Base-by-base conservation (phyloP, 2,888 invertebrate genomes). In the Drosophila barbarae region DNA sequence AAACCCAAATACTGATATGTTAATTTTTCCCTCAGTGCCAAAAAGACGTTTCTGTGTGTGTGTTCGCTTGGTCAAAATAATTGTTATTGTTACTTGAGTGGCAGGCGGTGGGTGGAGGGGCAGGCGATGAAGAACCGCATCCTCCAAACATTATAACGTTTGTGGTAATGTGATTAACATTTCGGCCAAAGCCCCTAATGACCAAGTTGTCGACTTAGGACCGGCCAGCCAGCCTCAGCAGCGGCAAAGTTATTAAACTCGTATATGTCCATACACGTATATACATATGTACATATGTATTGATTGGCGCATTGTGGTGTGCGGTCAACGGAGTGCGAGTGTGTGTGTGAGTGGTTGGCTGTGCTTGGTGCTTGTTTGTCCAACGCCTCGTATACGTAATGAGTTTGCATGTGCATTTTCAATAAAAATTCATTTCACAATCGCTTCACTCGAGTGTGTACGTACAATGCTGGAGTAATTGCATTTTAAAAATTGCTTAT, bases 401-500 rank as follows among this genome's bases (percentile, higher is more conserved):
- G 52, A 74, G 72, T 70, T 74, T 76, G 72, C 69, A 69, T 82
- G 79, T 55, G 73, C 70, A 72, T 68, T 74, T 79, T 68, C 74
- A 80, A 69, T 81, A 83, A 80, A 83, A 77, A 76, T 77, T 77
- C 73, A 84, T 84, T 68, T 70, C 70, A 70, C 64, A 56, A 70
- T 56, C 57, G 54, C 47, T 69, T 61, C 64, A 56, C 23, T 57
- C 50, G 42, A 67, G 60, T 69, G 60, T 67, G 69, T 57, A 47
- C 66, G 69, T 57, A 47, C 68, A 78, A 59, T 74, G 61, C 71
- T 67, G 70, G 26, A 81, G 83, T 81, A 81, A 81, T 81, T 80
- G 80, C 85, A 83, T 84, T 83, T 81, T 81, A 81, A 81, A 84
- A 81, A 83, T 81, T 83, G 85, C 81, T 84, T 83, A 81, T 84